Conservation (phyloP, 2,113 vertebrate species). For the Megaceryle torquata region DNA sequence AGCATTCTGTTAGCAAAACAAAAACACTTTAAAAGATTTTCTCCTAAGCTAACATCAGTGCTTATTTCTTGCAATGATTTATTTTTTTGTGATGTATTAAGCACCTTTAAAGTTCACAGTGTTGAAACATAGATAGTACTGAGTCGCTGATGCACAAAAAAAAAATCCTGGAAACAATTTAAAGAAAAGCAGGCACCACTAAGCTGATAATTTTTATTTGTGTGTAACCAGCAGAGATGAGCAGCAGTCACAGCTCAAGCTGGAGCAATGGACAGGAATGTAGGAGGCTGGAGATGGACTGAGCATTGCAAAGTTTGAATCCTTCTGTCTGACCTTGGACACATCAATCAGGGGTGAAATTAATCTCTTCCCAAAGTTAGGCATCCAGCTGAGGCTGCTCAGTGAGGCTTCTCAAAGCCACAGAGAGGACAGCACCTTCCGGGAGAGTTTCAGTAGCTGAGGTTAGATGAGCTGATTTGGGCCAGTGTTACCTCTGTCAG, state of each 20-base stretch:
- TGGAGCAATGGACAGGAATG: not conserved
- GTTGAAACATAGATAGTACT: not conserved
- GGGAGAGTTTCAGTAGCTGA: not conserved
- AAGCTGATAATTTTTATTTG: not conserved
- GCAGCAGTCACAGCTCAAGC: not conserved
- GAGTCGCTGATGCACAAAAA: not conserved
- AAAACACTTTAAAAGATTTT: constrained; percentile 54
- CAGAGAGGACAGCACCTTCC: not conserved
- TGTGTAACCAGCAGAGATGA: not conserved
- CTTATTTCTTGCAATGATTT: constrained; percentile 10
- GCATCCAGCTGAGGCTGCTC: not conserved
- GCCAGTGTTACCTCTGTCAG: not conserved
- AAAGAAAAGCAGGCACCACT: not conserved
- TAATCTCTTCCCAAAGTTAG: not conserved
- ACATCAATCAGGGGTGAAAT: not conserved
- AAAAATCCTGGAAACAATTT: not conserved
- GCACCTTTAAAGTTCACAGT: constrained; percentile 39
- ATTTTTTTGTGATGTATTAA: constrained; percentile 23
- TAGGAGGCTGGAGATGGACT: not conserved
- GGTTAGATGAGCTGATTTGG: not conserved
- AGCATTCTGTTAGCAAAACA: constrained; percentile 55
- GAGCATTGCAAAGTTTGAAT: not conserved
- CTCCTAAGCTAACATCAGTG: constrained; percentile 48
- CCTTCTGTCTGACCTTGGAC: not conserved
- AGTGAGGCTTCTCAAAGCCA: not conserved